These are phyloP conservation scores for Pseudomyrmex gracilis DNA, from an alignment of 1,140 invertebrate species.

Conservation along the genomic window DNA sequence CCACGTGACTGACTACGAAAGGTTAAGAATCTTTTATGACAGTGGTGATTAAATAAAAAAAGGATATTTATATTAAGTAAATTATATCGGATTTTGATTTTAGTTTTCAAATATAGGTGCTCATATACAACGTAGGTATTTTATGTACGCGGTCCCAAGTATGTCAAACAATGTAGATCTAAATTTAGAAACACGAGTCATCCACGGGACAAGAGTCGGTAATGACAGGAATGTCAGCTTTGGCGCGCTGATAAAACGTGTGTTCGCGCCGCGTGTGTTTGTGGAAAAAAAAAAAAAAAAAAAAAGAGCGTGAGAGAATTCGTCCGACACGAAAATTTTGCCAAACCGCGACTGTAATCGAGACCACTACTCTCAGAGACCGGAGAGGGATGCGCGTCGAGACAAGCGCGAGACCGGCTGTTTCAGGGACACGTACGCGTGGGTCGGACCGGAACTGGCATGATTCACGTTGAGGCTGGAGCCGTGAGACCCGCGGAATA, in stretches of 20 bases:
- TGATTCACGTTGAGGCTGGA: constrained; percentile 82
- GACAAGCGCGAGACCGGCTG: constrained; percentile 73
- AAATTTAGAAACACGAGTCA: constrained; percentile 30
- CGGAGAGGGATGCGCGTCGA: constrained; percentile 61
- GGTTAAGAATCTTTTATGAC: background rate
- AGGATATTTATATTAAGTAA: background rate
- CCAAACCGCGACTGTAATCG: constrained; percentile 64
- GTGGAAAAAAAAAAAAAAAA: constrained; percentile 45
- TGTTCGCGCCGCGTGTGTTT: background rate
- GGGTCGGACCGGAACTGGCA: constrained; percentile 84
- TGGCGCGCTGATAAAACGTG: constrained; percentile 19
- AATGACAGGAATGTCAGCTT: background rate
- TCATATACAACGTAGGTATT: background rate
- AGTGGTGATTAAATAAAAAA: background rate
- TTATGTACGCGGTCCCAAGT: background rate
- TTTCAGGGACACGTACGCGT: constrained; percentile 79
- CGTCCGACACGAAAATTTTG: constrained; percentile 32
- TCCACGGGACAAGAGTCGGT: background rate
- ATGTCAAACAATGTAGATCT: background rate
- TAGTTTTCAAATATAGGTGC: background rate
- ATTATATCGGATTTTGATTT: background rate
- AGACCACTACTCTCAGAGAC: constrained; percentile 57
- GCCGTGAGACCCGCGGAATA: constrained; percentile 78
- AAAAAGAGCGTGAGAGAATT: constrained; percentile 39
- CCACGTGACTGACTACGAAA: too few relatives aligned